Percentiles rank a stretch among this genome's conserved stretches.
phyloP scores from a whole-genome alignment of 2,888 invertebrate species.

The Notodonta ziczac region DNA sequence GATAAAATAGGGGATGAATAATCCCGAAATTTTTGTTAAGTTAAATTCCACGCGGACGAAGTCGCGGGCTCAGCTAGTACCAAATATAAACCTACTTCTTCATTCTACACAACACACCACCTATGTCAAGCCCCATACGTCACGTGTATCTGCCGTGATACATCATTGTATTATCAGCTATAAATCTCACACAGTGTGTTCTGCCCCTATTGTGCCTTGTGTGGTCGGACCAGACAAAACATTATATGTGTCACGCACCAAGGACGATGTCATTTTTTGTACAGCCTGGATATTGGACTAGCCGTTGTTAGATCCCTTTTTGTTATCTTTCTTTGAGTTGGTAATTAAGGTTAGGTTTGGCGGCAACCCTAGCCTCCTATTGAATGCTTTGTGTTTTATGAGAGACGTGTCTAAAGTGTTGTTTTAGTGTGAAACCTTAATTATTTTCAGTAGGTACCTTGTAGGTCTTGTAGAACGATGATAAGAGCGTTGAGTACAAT shows the following conservation, averaged over 20 bases:
- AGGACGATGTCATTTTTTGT: neutral
- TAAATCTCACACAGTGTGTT: slow-evolving; percentile 38
- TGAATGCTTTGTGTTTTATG: slow-evolving; percentile 16
- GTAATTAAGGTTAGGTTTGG: slow-evolving; percentile 17
- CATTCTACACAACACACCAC: neutral
- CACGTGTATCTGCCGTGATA: slow-evolving; percentile 22
- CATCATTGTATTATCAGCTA: slow-evolving; percentile 29
- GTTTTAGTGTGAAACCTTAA: neutral
- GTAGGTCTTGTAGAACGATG: too few species aligned
- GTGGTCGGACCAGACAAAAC: slow-evolving; percentile 14
- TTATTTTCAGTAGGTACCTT: too few species aligned
- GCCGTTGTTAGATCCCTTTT: neutral
- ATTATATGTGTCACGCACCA: slow-evolving; percentile 4
- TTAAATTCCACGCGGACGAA: too few species aligned
- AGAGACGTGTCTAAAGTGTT: neutral
- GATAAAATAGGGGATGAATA: too few species aligned
- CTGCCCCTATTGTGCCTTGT: slow-evolving; percentile 22
- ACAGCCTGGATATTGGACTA: slow-evolving; percentile 1
- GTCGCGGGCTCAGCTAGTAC: too few species aligned
- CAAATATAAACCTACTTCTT: neutral
- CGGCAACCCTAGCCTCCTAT: slow-evolving; percentile 25
- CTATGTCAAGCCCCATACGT: slow-evolving; percentile 27
- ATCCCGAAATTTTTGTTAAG: too few species aligned
- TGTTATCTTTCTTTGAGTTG: slow-evolving; percentile 14
- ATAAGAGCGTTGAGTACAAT: too few species aligned